phyloP scores from a whole-genome alignment of 2,113 vertebrate species.

The Psittacus erithacus region DNA sequence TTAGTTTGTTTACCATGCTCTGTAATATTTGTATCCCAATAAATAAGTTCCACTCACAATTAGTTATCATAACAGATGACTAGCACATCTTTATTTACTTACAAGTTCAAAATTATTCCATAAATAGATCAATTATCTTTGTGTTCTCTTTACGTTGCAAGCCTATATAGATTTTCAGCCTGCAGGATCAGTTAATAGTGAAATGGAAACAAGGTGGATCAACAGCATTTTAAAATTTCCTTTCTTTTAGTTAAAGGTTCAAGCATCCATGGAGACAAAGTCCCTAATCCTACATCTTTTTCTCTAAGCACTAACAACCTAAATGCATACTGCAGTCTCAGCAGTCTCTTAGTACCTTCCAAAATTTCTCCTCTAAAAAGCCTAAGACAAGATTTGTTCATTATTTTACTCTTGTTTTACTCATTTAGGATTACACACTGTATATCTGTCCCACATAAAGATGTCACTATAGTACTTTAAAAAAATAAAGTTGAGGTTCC shows the following conservation, averaged over 20 bases:
- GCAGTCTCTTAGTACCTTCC: constrained; percentile 30
- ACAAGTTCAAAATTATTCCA: background rate
- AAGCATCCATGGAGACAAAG: background rate
- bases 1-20: constrained; percentile 22
- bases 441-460: constrained; percentile 76
- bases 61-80: background rate
- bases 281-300: background rate
- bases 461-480: constrained; percentile 64
- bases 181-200: background rate
- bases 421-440: constrained; percentile 64
- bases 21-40: background rate
- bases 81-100: background rate
- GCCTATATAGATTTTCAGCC: background rate
- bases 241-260: background rate
- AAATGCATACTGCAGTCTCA: constrained; percentile 16
- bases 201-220: background rate
- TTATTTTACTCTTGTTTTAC: constrained; percentile 47
- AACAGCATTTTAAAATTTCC: background rate
- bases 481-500: constrained; percentile 49
- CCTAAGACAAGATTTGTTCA: constrained; percentile 42
- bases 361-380: constrained; percentile 50
- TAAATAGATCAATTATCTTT: constrained; percentile 1
- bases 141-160: background rate
- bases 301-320: background rate
- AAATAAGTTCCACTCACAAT: background rate